Evolutionary conservation across 2,888 invertebrate species (phyloP), one percentile per base, ranked within the genome.

Genomic region (Dugesia japonica): DNA sequence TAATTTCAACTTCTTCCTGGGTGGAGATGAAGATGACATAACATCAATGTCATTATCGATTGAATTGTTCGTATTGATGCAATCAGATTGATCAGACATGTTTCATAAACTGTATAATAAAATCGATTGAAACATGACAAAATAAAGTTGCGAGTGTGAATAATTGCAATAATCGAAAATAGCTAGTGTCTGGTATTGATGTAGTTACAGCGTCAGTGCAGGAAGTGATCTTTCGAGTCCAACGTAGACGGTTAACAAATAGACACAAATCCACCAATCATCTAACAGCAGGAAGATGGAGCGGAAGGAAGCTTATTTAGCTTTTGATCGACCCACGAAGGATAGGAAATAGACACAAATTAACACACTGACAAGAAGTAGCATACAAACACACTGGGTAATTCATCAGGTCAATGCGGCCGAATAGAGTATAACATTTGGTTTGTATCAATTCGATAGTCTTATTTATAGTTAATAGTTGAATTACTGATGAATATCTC

Each of bases 181-280:
- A 56, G 56, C 56, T 56, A 13, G 56, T 56, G 56, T 56, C 56
- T 56, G 56, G 23, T 56, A 56, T 56, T 56, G 56, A 56, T 56
- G 56, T n/a, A 56, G 56, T 56, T 56, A 56, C 56, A 56, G 56
- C 56, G 56, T 56, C 56, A 56, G 56, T 56, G 56, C 56, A 56
- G 56, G 56, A 56, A 56, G 56, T 56, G 56, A 56, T 56, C 56
- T 56, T 56, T 56, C 56, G 56, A 56, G 56, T 56, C 56, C 56
- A 56, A 56, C 56, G 56, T 56, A 56, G 56, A 56, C 56, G 56
- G 56, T 56, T 56, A 56, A 56, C 56, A 56, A 56, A 56, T 56
- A 56, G 56, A 56, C 56, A 56, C 56, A 56, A 56, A 56, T 56
- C 56, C 56, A 56, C 56, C 56, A 56, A 56, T 56, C 56, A 56